These are phyloP conservation scores for Agonopterix subpropinquella DNA, from an alignment of 2,888 invertebrate species.

Conservation along the genomic window DNA sequence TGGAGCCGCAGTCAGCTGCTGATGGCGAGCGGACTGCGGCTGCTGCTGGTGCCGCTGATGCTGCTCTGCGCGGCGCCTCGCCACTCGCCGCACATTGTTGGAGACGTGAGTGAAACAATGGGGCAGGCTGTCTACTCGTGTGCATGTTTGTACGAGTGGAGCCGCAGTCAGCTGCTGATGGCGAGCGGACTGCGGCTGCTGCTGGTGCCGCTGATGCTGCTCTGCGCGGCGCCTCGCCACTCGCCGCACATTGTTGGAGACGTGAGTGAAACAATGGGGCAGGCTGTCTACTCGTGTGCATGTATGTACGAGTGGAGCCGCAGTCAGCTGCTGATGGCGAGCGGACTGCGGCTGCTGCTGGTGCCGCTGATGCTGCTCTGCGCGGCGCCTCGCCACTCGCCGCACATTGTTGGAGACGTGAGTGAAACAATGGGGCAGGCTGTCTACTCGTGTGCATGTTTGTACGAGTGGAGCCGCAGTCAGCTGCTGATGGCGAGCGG, in stretches of 20 bases:
- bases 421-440: conserved; percentile 14
- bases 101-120: conserved; percentile 64
- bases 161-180: conserved; percentile 84
- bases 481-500: conserved; percentile 86
- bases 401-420: conserved; percentile 79
- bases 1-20: conserved; percentile 89
- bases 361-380: conserved; percentile 90
- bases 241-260: conserved; percentile 81
- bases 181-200: conserved; percentile 83
- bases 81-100: conserved; percentile 81
- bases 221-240: conserved; percentile 87
- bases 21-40: conserved; percentile 82
- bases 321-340: conserved; percentile 83
- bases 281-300: no score
- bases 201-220: conserved; percentile 86
- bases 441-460: no score
- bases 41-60: conserved; percentile 86
- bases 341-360: conserved; percentile 82
- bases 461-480: conserved; percentile 88
- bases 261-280: conserved; percentile 60
- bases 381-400: conserved; percentile 84
- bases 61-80: conserved; percentile 89
- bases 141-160: conserved; percentile 92
- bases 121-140: no score
- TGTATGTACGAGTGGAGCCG: conserved; percentile 91